phyloP scores from a whole-genome alignment of 1,140 invertebrate genomes.

The Orchestia grillus region DNA sequence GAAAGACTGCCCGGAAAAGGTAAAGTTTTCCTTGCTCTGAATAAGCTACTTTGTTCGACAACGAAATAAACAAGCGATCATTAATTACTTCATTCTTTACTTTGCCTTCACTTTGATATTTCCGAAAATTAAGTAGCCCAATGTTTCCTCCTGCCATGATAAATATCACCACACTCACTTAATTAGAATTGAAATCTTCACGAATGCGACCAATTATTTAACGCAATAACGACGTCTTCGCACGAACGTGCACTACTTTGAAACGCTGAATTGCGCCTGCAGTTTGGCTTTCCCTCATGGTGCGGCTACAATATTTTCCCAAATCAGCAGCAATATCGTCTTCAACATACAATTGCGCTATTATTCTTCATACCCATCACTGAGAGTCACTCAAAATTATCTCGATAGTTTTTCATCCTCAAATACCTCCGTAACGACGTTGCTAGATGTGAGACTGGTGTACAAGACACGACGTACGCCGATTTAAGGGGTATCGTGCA shows the following conservation, averaged over 20 bases:
- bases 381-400: background rate
- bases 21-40: no score
- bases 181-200: background rate
- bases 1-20: no score
- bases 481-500: background rate
- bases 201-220: background rate
- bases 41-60: no score
- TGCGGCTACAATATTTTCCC: background rate
- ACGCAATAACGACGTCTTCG: background rate
- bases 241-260: background rate
- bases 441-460: background rate
- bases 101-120: background rate
- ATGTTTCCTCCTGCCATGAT: background rate
- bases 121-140: background rate
- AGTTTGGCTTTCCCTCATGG: background rate
- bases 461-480: background rate
- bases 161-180: background rate
- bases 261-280: background rate
- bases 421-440: background rate
- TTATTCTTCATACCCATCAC: background rate
- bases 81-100: no score
- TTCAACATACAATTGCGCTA: background rate
- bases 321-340: background rate
- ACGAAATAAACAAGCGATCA: no score
- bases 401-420: background rate